A percentile compares a stretch with the other conserved stretches of the same genome.
These are phyloP conservation scores for Deladenus siricidicola DNA, from an alignment of 2,888 invertebrate species.

Conservation along the genomic window DNA sequence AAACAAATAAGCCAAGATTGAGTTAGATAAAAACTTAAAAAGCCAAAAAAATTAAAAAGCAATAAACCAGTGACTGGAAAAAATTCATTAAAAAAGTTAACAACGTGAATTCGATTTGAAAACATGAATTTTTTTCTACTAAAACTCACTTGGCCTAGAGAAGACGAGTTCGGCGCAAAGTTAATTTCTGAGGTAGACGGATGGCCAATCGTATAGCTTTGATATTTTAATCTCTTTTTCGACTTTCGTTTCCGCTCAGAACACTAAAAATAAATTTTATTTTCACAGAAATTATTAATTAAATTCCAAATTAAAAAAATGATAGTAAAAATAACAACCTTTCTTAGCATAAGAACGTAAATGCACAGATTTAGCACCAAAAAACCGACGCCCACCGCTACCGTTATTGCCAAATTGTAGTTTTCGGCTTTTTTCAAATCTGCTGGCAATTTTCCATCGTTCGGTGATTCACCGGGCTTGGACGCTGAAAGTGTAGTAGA, in stretches of 20 bases:
- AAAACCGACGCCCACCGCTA: slow-evolving; percentile 44
- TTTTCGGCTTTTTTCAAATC: slow-evolving; percentile 5
- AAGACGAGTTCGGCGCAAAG: slow-evolving; percentile 44
- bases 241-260: slow-evolving; percentile 31
- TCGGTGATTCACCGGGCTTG: slow-evolving; percentile 2
- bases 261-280: slow-evolving; percentile 31
- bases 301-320: too few species aligned
- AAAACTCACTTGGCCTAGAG: slow-evolving; percentile 29
- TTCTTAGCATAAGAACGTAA: slow-evolving; percentile 39
- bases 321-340: too few species aligned
- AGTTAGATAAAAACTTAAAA: too few species aligned
- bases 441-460: slow-evolving; percentile 11
- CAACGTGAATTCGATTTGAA: too few species aligned
- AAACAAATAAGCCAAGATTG: too few species aligned
- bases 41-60: too few species aligned
- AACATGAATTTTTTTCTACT: too few species aligned
- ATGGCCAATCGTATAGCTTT: slow-evolving; percentile 27
- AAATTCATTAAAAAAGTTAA: slow-evolving; percentile 3
- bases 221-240: slow-evolving; percentile 47
- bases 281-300: too few species aligned
- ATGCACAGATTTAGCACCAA: slow-evolving; percentile 49
- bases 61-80: too few species aligned
- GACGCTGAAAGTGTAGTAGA: too few species aligned
- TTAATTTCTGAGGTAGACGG: slow-evolving; percentile 34
- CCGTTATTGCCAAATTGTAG: slow-evolving; percentile 29